A percentile compares a stretch with the other conserved stretches of the same genome.
Evolutionary conservation across 2,888 invertebrate genomes (phyloP).

Genomic region (Sturmia bella): DNA sequence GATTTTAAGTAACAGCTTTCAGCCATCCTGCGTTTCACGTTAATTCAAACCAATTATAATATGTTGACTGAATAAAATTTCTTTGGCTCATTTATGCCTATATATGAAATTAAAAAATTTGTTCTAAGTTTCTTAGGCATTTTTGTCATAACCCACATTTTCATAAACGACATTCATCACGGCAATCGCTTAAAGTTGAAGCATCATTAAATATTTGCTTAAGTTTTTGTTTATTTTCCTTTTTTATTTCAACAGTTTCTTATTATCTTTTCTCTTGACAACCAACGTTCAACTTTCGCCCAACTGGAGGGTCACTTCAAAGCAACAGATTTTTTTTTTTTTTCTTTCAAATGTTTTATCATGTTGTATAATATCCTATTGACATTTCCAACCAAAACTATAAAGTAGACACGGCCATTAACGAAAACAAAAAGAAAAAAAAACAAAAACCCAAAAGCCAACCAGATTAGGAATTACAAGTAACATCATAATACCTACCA

Average conservation of each 20-base stretch:
- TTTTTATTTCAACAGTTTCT: background rate
- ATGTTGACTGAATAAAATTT: no score
- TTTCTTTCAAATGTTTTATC: conserved; percentile 43
- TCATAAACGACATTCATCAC: background rate
- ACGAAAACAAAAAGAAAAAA: no score
- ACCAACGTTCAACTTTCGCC: conserved; percentile 6
- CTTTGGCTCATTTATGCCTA: no score
- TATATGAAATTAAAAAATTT: no score
- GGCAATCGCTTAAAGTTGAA: conserved; percentile 4
- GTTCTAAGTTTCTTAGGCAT: background rate
- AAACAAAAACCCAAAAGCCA: conserved; percentile 11
- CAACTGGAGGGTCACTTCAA: conserved; percentile 39
- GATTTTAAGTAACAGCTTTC: no score
- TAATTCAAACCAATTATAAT: no score
- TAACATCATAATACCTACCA: conserved; percentile 26
- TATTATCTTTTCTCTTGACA: background rate
- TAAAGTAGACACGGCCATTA: background rate
- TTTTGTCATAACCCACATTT: background rate
- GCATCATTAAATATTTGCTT: conserved; percentile 16
- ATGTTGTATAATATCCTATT: conserved; percentile 44
- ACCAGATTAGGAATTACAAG: conserved; percentile 7
- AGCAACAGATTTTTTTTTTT: background rate
- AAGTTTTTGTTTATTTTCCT: conserved; percentile 11
- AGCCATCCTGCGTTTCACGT: no score
- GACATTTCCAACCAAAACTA: conserved; percentile 48